Evolutionary conservation across 1,140 invertebrate genomes (phyloP).

Genomic region (Chlorops oryzae): DNA sequence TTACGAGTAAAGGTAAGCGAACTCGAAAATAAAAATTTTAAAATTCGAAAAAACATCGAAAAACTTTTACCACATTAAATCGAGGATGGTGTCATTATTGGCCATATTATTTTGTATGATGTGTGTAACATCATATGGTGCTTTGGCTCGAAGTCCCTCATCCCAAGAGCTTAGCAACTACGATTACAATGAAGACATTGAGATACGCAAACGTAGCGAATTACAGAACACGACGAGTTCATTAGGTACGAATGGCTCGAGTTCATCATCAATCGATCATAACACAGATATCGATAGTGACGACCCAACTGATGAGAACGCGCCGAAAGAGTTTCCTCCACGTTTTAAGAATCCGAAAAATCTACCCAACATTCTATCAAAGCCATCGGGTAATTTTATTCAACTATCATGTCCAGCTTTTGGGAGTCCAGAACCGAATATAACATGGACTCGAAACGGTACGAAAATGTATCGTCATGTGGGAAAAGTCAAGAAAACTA

Average conservation of each 20-base stretch:
- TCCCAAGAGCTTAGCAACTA: constrained; percentile 11
- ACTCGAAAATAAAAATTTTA: too few species aligned
- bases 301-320: background rate
- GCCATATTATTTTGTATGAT: too few species aligned
- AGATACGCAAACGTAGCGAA: constrained; percentile 19
- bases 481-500: constrained; percentile 54
- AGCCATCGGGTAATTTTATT: constrained; percentile 61
- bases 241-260: too few species aligned
- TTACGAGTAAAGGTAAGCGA: too few species aligned
- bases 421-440: constrained; percentile 70
- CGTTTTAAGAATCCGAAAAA: constrained; percentile 25
- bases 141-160: constrained; percentile 6
- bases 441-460: constrained; percentile 74
- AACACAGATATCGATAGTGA: background rate
- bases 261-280: background rate
- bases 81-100: too few species aligned
- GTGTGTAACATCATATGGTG: background rate
- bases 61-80: too few species aligned
- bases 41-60: too few species aligned
- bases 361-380: constrained; percentile 49
- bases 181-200: constrained; percentile 6
- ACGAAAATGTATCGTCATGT: constrained; percentile 54
- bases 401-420: constrained; percentile 58
- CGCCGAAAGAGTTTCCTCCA: constrained; percentile 14
- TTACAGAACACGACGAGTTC: too few species aligned